A percentile compares a stretch with the other conserved stretches of the same genome.
Evolutionary conservation across 1,140 invertebrate genomes (phyloP).

Genomic region (Formica selysi): DNA sequence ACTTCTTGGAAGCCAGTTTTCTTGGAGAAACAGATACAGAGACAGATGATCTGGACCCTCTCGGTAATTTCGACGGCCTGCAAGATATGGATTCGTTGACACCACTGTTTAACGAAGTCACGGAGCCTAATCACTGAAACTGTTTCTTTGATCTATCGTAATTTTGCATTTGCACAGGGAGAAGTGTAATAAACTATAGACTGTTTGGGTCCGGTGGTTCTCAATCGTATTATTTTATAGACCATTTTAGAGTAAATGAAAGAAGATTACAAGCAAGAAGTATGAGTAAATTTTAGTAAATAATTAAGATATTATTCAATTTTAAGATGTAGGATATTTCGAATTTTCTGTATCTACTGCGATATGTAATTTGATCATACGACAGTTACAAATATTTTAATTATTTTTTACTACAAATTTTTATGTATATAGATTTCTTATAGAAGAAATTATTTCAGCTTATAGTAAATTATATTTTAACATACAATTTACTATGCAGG

Average conservation of each 20-base stretch:
- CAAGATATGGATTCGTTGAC: constrained; percentile 84
- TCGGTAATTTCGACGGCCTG: constrained; percentile 84
- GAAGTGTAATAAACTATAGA: constrained; percentile 34
- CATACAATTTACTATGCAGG: constrained; percentile 42
- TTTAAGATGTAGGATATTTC: constrained; percentile 53
- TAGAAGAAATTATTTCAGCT: constrained; percentile 49
- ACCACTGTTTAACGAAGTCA: constrained; percentile 85
- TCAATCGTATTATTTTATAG: constrained; percentile 53
- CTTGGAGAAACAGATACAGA: constrained; percentile 80
- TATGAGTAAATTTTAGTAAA: constrained; percentile 56
- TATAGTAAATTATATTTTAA: constrained; percentile 55
- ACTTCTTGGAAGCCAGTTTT: constrained; percentile 82
- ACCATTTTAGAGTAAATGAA: constrained; percentile 41
- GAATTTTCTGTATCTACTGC: constrained; percentile 34
- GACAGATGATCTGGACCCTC: constrained; percentile 80
- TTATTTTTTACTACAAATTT: constrained; percentile 56
- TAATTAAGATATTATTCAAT: constrained; percentile 42
- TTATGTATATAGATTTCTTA: constrained; percentile 49
- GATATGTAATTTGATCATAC: constrained; percentile 17
- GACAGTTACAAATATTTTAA: constrained; percentile 48
- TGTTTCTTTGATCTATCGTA: constrained; percentile 31
- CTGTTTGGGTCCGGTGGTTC: constrained; percentile 48
- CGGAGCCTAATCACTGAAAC: constrained; percentile 83
- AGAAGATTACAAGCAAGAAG: constrained; percentile 13
- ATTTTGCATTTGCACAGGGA: constrained; percentile 43